Conservation (phyloP, 2,797 vertebrate genomes). For the Distichodus sexfasciatus region DNA sequence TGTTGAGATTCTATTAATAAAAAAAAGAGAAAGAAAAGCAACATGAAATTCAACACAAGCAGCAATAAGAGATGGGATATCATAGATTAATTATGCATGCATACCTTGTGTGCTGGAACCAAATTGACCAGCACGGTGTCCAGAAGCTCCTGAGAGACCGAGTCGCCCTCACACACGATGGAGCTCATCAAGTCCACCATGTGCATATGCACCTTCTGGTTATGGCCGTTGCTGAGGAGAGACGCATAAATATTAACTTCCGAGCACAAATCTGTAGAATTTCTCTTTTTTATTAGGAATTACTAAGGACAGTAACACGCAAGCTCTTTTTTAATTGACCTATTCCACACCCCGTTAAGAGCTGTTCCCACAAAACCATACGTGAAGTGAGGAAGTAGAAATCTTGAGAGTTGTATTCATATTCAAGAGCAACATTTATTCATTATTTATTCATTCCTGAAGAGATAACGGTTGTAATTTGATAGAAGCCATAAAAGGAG, state of each 20-base stretch:
- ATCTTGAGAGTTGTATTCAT: too few relatives aligned
- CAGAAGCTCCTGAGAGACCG: conserved; percentile 94
- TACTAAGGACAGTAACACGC: conserved; percentile 10
- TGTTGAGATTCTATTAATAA: conserved; percentile 90
- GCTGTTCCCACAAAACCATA: too few relatives aligned
- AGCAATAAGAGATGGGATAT: not conserved
- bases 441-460: too few relatives aligned
- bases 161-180: conserved; percentile 97
- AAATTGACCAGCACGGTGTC: conserved; percentile 96
- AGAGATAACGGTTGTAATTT: too few relatives aligned
- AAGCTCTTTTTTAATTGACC: too few relatives aligned
- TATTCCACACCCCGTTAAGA: too few relatives aligned
- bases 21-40: not conserved
- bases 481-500: too few relatives aligned
- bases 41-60: not conserved
- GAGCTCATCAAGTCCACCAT: conserved; percentile 99
- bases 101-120: conserved; percentile 96
- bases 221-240: conserved; percentile 88
- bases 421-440: too few relatives aligned
- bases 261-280: too few relatives aligned
- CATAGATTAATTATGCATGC: not conserved
- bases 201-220: conserved; percentile 99
- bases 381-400: too few relatives aligned
- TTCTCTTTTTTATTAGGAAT: not conserved
- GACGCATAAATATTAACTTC: too few relatives aligned